Conservation (phyloP, 2,888 invertebrate genomes). For the Desoria tigrina region DNA sequence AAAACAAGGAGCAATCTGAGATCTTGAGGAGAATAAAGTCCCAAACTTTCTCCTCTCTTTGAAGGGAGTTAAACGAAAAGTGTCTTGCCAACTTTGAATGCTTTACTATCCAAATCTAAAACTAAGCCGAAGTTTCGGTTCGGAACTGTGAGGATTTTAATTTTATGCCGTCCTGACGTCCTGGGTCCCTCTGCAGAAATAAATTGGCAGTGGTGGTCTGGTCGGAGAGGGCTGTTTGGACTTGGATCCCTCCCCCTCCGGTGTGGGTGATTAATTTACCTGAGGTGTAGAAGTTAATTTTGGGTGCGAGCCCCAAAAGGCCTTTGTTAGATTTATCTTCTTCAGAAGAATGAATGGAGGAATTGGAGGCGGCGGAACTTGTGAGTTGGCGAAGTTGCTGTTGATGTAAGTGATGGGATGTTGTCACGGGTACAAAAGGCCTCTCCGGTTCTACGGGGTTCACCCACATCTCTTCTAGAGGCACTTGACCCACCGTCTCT, state of each 20-base stretch:
- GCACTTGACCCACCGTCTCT: constrained; percentile 85
- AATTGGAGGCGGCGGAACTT: constrained; percentile 57
- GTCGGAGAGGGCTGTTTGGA: constrained; percentile 5
- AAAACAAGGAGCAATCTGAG: too few species aligned
- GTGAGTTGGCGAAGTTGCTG: constrained; percentile 49
- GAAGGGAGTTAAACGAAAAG: too few species aligned
- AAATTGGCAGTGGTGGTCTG: too few species aligned
- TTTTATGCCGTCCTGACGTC: too few species aligned
- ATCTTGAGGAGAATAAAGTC: too few species aligned
- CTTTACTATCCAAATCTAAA: too few species aligned
- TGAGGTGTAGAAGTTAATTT: constrained; percentile 52
- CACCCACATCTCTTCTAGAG: constrained; percentile 83
- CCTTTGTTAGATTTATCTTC: constrained; percentile 52
- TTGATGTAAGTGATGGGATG: neutral
- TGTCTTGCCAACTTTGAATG: too few species aligned
- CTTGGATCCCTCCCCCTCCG: neutral
- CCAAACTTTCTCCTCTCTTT: too few species aligned
- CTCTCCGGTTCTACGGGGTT: constrained; percentile 61
- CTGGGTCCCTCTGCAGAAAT: too few species aligned
- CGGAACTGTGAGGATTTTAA: too few species aligned
- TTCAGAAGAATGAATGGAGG: constrained; percentile 56
- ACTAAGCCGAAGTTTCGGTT: too few species aligned
- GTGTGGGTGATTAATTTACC: constrained; percentile 37
- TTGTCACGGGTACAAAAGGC: constrained; percentile 28
- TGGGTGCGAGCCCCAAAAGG: constrained; percentile 43